A percentile compares a stretch with the other conserved stretches of the same genome.
phyloP scores from a whole-genome alignment of 2,113 vertebrate species.

The Triplophysa dalaica region DNA sequence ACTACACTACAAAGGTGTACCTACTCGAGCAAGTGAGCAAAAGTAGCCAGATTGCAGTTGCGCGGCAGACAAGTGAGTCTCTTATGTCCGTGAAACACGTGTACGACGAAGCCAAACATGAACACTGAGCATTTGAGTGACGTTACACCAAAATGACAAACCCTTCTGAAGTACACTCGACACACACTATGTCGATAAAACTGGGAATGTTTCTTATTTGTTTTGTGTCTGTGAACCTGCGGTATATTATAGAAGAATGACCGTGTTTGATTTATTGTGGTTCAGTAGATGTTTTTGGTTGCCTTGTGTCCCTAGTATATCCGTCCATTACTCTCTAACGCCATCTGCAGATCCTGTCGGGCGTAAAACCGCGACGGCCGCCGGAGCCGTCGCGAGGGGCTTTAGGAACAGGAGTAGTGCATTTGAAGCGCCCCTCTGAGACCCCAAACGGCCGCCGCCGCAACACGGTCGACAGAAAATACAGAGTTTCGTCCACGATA shows the following conservation, averaged over 20 bases:
- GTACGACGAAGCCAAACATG: slow-evolving; percentile 61
- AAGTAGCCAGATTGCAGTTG: slow-evolving; percentile 70
- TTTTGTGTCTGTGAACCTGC: slow-evolving; percentile 55
- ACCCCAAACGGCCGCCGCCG: slow-evolving; percentile 64
- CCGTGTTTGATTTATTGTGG: slow-evolving; percentile 47
- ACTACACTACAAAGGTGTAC: slow-evolving; percentile 60
- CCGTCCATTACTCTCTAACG: background rate
- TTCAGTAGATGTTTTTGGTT: slow-evolving; percentile 40
- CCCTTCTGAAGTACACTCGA: slow-evolving; percentile 61
- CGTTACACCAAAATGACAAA: slow-evolving; percentile 66
- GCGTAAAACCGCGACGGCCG: slow-evolving; percentile 50
- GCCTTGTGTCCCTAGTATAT: slow-evolving; percentile 35
- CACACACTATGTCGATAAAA: slow-evolving; percentile 65
- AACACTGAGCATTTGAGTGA: slow-evolving; percentile 65
- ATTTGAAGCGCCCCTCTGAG: slow-evolving; percentile 62
- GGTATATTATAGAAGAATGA: slow-evolving; percentile 60
- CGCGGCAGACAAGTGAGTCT: slow-evolving; percentile 65
- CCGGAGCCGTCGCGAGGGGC: slow-evolving; percentile 67
- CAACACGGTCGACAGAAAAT: slow-evolving; percentile 59
- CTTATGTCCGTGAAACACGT: slow-evolving; percentile 63
- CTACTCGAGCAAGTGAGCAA: slow-evolving; percentile 65
- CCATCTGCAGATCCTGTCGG: slow-evolving; percentile 62
- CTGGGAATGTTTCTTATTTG: slow-evolving; percentile 72
- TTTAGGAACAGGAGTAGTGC: slow-evolving; percentile 65
- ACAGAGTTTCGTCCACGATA: slow-evolving; percentile 59